Percentiles rank a stretch among this genome's conserved stretches.
Evolutionary conservation across 2,113 vertebrate genomes (phyloP).

Genomic region (Gallinago jamesoni): DNA sequence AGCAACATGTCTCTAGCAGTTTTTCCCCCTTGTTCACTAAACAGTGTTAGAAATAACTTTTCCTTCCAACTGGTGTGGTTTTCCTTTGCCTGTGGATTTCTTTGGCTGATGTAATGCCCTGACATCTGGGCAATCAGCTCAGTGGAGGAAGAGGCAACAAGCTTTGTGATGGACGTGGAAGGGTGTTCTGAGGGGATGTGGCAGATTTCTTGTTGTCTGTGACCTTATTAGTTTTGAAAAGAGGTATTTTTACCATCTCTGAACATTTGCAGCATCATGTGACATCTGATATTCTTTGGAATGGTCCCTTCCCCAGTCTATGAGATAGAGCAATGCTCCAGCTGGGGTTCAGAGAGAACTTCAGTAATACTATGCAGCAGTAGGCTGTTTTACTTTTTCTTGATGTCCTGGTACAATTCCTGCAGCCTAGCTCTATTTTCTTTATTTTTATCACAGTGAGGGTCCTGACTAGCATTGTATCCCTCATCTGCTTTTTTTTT

Average conservation of each 20-base stretch:
- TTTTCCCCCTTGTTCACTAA: not conserved
- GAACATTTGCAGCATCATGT: not conserved
- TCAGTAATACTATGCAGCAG: not conserved
- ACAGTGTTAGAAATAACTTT: not conserved
- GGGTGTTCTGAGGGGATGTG: not conserved
- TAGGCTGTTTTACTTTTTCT: not conserved
- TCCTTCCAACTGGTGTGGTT: not conserved
- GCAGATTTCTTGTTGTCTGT: not conserved
- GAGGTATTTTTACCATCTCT: not conserved
- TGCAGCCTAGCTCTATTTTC: not conserved
- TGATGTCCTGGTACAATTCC: not conserved
- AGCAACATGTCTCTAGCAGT: not conserved
- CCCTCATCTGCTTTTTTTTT: not conserved
- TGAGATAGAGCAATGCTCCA: not conserved
- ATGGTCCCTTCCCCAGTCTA: not conserved
- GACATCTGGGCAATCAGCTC: not conserved
- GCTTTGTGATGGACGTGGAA: not conserved
- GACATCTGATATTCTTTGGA: not conserved
- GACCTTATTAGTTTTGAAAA: not conserved
- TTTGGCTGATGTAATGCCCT: not conserved
- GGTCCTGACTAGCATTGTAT: not conserved
- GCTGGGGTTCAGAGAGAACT: not conserved
- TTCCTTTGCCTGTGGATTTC: not conserved
- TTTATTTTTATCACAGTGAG: not conserved
- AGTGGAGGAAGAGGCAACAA: not conserved